Percentiles rank a stretch among this genome's conserved stretches.
phyloP scores from a whole-genome alignment of 2,113 vertebrate genomes.

The Limanda limanda region DNA sequence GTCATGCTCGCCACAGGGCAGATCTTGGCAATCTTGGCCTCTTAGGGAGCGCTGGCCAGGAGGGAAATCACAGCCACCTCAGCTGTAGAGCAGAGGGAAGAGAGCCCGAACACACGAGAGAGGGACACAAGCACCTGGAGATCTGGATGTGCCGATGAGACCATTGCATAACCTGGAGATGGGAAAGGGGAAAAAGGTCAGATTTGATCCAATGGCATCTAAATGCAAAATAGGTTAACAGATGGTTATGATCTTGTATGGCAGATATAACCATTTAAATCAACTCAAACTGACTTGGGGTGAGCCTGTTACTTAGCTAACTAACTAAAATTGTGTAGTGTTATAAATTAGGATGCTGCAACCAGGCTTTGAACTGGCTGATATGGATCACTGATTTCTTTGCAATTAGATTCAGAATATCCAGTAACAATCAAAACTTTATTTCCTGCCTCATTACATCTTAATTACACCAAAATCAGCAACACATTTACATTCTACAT shows the following conservation, averaged over 20 bases:
- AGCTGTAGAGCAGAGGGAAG: conserved; percentile 86
- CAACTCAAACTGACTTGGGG: not conserved
- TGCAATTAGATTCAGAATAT: conserved; percentile 3
- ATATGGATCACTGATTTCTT: not conserved
- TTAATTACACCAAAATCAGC: conserved; percentile 6
- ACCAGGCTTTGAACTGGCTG: not conserved
- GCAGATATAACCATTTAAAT: not conserved
- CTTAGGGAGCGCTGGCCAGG: conserved; percentile 95
- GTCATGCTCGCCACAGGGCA: conserved; percentile 99
- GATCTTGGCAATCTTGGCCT: conserved; percentile 99
- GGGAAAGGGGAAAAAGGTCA: conserved; percentile 52
- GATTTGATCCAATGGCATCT: conserved; percentile 10
- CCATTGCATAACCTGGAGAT: conserved; percentile 97
- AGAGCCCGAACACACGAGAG: conserved; percentile 92
- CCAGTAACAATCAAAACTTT: not conserved
- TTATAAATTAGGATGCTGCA: not conserved
- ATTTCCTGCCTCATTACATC: conserved; percentile 6
- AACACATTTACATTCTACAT: conserved; percentile 9
- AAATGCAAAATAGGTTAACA: conserved; percentile 10
- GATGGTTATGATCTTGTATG: not conserved
- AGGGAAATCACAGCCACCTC: conserved; percentile 98
- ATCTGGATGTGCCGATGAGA: conserved; percentile 96
- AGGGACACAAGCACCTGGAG: conserved; percentile 97
- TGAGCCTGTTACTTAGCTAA: not conserved
- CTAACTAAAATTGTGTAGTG: not conserved